Percentiles rank a stretch among this genome's conserved stretches.
phyloP scores from a whole-genome alignment of 2,888 invertebrate genomes.

The Cosmorhoe ocellata region DNA sequence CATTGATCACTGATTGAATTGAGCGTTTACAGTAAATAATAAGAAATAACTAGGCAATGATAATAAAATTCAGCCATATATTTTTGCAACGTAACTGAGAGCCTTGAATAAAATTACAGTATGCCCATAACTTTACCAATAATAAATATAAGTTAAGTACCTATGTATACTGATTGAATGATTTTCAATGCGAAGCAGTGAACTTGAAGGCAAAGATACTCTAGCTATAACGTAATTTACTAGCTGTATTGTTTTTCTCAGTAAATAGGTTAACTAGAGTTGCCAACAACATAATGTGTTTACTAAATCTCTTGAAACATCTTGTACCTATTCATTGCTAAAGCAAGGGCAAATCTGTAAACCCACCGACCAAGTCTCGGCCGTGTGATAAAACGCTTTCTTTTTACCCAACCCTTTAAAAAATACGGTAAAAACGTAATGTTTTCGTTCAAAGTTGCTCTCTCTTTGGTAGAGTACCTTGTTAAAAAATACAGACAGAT shows the following conservation, averaged over 20 bases:
- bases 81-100: slow-evolving; percentile 34
- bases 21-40: not conserved
- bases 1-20: not conserved
- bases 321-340: not conserved
- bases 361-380: too few relatives aligned
- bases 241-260: slow-evolving; percentile 27
- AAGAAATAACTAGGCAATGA: slow-evolving; percentile 9
- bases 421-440: too few relatives aligned
- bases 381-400: too few relatives aligned
- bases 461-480: too few relatives aligned
- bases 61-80: slow-evolving; percentile 26
- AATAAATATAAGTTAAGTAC: slow-evolving; percentile 33
- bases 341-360: not conserved
- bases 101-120: slow-evolving; percentile 53
- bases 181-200: slow-evolving; percentile 32
- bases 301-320: not conserved
- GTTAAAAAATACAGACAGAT: too few relatives aligned
- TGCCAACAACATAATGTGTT: not conserved
- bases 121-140: slow-evolving; percentile 39
- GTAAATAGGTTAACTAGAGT: slow-evolving; percentile 8
- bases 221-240: slow-evolving; percentile 29
- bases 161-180: slow-evolving; percentile 33
- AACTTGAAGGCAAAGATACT: slow-evolving; percentile 25
- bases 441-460: too few relatives aligned
- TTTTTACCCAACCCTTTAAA: too few relatives aligned